Base-by-base conservation (phyloP, 2,888 invertebrate species). In the Stenoptilia bipunctidactyla region DNA sequence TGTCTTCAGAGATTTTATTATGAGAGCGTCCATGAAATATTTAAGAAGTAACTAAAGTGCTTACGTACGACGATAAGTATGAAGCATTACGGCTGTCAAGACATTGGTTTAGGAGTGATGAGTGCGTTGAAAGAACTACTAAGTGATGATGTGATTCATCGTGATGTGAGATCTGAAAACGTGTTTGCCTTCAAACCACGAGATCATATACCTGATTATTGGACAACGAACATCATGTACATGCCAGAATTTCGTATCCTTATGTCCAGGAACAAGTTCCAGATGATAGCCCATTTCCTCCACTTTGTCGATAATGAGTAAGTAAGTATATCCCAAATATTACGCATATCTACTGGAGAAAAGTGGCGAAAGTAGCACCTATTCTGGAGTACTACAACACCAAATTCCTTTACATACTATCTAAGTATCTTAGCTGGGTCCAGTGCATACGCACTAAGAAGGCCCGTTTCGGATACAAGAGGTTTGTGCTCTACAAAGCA, bases 121-220 rank as follows among this genome's bases (percentile, higher is more conserved):
- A 86, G 88, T 39, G 94, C 92, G 10, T 70, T 96, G 25, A 87
- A 88, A 30, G 94, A 90, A 62, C 77, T 97, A 40, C 96, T 96
- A 62, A 86, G 89, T 51, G 91, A 90, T 46, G 91, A 92, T 47
- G 89, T 96, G 1, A 89, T 94, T 12, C 96, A 97, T 64, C 90
- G 91, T 56, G 91, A 93, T 67, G 73, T 97, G n/a, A 77, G 90
- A 44, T 89, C 89, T 52, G 88, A 89, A 13, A 91, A 89, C 48
- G 88, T 94, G 40, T 91, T 89, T 59, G n/a, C n/a, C n/a, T n/a
- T n/a, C n/a, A n/a, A n/a, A n/a, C n/a, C n/a, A n/a, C n/a, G n/a
- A n/a, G n/a, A n/a, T n/a, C n/a, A n/a, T n/a, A n/a, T n/a, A n/a
- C n/a, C n/a, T n/a, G n/a, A n/a, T n/a, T n/a, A n/a, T n/a, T 52